Base-by-base conservation (phyloP, 2,888 invertebrate genomes). In the Orthonevra nobilis region DNA sequence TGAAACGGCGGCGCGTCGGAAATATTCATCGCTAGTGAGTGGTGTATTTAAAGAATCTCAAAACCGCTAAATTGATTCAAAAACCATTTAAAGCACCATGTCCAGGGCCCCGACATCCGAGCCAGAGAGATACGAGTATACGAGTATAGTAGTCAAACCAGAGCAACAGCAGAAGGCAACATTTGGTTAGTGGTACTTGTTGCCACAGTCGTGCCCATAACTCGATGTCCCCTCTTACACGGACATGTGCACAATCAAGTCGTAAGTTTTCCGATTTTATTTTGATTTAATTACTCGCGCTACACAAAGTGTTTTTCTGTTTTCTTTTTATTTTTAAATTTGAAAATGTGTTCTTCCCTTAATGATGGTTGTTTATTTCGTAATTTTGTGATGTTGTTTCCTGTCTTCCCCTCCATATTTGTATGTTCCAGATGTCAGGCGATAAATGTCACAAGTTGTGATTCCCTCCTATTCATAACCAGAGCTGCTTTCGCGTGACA, bases 191-290 rank as follows among this genome's bases (percentile, higher is more conserved):
- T n/a, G n/a, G n/a, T n/a, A 17, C 12, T 63, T 54, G 42, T 32
- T 30, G 32, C 30, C 19, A 23, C 52, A 50, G 48, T 12, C 42
- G 40, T 32, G 12, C 12, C 44, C 44, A 66, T 42, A 54, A 36
- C 17, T 38, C 7, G 3, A 32, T 3, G 30, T 20, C n/a, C 1
- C 23, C 15, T 26, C 14, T 3, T 42, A 19, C 26, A 20, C 70
- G 63, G 61, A 56, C 26, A 75, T 70, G 63, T 64, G 64, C 70
- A 70, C 75, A 63, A 70, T 77, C 70, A 75, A 77, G 60, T 64
- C 28, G 32, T 52, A 44, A 64, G 56, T 58, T 77, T 69, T 23
- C 19, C 30, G 36, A 50, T 70, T 63, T 61, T 63, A 61, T 54
- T 68, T 48, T 20, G 28, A 69, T 75, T 75, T 69, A 40, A 69